Evolutionary conservation across 1,140 invertebrate genomes (phyloP), one percentile per base, ranked within the genome.

Genomic region (Aleiodes sp.): DNA sequence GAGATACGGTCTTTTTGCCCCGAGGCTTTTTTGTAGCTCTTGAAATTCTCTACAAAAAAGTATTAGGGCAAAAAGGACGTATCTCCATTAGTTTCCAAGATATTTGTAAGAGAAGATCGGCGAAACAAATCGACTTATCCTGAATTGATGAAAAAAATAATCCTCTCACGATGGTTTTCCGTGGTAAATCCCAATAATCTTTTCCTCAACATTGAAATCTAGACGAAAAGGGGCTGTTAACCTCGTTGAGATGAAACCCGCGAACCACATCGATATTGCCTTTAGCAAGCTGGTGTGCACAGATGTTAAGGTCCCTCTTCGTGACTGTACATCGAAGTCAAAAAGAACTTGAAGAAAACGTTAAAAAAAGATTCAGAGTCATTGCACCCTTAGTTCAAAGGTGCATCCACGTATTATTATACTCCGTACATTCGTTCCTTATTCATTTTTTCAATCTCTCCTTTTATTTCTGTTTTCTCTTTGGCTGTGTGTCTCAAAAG

Each of bases 381-480:
- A 65, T 57, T 65, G 64, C 43, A 65, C 64, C 31, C 28, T 29
- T 31, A 28, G 26, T 59, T 59, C 56, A 52, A 52, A 52, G 46
- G 46, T 24, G 16, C 10, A 21, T 9, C 16, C 46, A 16, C 21
- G 46, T n/a, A n/a, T n/a, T n/a, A n/a, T n/a, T n/a, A n/a, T n/a
- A n/a, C n/a, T n/a, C n/a, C n/a, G n/a, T n/a, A n/a, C 9, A 43
- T 43, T 43, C 39, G 39, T 16, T 16, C 19, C 39, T 16, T 52
- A 52, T 52, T 52, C 46, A 52, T 52, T 52, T 52, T 52, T 52
- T 52, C n/a, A 9, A 16, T 52, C 46, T 24, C n/a, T 52, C 19
- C 26, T 24, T 24, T 41, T n/a, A 41, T 41, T 41, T 41, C 14
- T 41, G 3, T 52, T 52, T 21, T 52, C 46, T 24, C 46, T 21